Base-by-base conservation (phyloP, 2,888 invertebrate genomes). In the Mycalesis mineus region DNA sequence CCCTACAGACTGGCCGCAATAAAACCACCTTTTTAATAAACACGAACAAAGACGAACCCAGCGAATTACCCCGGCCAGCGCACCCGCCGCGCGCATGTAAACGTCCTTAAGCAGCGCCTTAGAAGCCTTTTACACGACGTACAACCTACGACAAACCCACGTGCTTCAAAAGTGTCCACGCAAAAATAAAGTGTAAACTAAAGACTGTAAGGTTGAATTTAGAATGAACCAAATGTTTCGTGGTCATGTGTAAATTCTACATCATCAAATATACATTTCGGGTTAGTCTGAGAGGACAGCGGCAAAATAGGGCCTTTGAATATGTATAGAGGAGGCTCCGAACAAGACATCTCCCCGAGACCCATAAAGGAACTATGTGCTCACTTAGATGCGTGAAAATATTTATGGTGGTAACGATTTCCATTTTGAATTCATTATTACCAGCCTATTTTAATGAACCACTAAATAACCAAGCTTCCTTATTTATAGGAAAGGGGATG, bases 181-280 rank as follows among this genome's bases (percentile, higher is more conserved):
- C n/a, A 13, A 61, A 47, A 47, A 11, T 47, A 22, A 0, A 13
- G 69, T 72, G 68, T 68, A 73, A 65, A 64, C 60, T 57, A 9
- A 15, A 17, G 7, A 0, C 1, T 0, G 0, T 39, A 45, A 50
- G 28, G 28, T 15, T 33, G 37, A 40, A n/a, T 13, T 2, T 47
- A 1, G 9, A 31, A 50, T 28, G 31, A 39, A 29, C 3, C 8
- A 6, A 44, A n/a, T 15, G 14, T 33, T 15, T n/a, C 71, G 74
- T 80, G 75, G 79, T 79, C 75, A 73, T 77, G 78, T 80, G 81
- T 81, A 80, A 80, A 81, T 79, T 40, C 39, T 57, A 79, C 78
- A 77, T 82, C 84, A 84, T 85, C 80, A 84, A 85, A 84, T 85
- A 85, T 84, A 84, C 84, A 85, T 85, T 84, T 81, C 64, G 72